Evolutionary conservation across 2,888 invertebrate species (phyloP).

Genomic region (Drosophila neonasuta): DNA sequence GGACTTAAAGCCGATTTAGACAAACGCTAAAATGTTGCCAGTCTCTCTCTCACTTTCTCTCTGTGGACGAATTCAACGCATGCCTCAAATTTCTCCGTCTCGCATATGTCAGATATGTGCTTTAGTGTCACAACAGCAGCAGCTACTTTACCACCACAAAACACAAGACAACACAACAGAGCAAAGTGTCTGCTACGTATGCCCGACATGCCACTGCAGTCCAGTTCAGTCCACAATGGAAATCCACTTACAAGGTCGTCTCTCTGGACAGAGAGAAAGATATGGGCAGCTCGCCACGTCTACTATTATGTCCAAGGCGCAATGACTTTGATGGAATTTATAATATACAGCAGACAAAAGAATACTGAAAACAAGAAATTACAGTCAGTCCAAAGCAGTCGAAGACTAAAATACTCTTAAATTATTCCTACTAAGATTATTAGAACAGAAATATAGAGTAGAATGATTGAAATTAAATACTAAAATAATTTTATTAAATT

Average conservation of each 20-base stretch:
- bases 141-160: constrained; percentile 33
- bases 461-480: no score
- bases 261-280: constrained; percentile 9
- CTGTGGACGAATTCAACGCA: constrained; percentile 45
- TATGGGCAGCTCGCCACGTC: constrained; percentile 14
- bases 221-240: constrained; percentile 17
- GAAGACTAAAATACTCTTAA: not conserved
- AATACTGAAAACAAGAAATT: constrained; percentile 2
- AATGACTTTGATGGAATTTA: constrained; percentile 62
- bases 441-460: no score
- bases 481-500: no score
- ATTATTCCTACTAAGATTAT: not conserved
- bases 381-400: not conserved
- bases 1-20: constrained; percentile 33
- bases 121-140: constrained; percentile 35
- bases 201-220: constrained; percentile 36
- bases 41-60: constrained; percentile 5
- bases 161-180: not conserved
- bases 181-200: constrained; percentile 17
- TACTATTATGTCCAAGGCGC: constrained; percentile 33
- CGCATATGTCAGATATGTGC: constrained; percentile 47
- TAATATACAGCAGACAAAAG: constrained; percentile 32
- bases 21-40: constrained; percentile 22
- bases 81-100: constrained; percentile 43
- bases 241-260: constrained; percentile 34